Conservation (phyloP, 2,888 invertebrate species). For the Megamerina dolium region DNA sequence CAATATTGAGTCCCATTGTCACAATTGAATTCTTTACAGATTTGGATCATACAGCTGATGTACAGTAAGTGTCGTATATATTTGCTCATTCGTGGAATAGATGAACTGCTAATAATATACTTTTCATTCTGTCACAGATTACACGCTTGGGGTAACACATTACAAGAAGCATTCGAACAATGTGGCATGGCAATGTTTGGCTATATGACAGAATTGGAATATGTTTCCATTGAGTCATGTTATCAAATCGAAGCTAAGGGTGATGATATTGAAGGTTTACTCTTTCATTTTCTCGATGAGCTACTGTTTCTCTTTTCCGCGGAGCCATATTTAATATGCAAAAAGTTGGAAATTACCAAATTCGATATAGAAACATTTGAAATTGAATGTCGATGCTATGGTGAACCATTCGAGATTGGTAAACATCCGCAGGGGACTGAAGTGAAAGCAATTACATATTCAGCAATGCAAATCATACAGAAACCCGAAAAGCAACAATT, state of each 20-base stretch:
- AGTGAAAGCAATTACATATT: conserved; percentile 99
- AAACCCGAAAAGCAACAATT: conserved; percentile 62
- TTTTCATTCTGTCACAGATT: too few species aligned
- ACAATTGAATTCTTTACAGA: conserved; percentile 56
- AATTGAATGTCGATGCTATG: conserved; percentile 75
- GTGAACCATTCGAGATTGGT: conserved; percentile 88
- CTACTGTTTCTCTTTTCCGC: conserved; percentile 86
- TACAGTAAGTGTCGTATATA: conserved; percentile 76
- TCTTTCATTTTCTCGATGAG: conserved; percentile 93
- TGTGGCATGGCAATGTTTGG: conserved; percentile 94
- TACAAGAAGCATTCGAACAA: conserved; percentile 90
- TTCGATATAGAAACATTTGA: conserved; percentile 77
- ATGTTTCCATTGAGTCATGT: conserved; percentile 72
- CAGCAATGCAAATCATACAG: conserved; percentile 91
- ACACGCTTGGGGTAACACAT: conserved; percentile 84
- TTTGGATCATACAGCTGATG: conserved; percentile 96
- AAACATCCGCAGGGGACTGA: conserved; percentile 98
- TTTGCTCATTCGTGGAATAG: neutral
- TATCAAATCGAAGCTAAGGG: conserved; percentile 82
- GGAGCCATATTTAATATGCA: conserved; percentile 83
- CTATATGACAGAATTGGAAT: conserved; percentile 90
- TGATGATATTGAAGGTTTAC: conserved; percentile 78
- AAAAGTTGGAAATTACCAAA: conserved; percentile 80
- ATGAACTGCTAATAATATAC: too few species aligned
- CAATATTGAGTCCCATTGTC: conserved; percentile 2